Conservation (phyloP, 2,888 invertebrate genomes). For the Lepidonotus clava region DNA sequence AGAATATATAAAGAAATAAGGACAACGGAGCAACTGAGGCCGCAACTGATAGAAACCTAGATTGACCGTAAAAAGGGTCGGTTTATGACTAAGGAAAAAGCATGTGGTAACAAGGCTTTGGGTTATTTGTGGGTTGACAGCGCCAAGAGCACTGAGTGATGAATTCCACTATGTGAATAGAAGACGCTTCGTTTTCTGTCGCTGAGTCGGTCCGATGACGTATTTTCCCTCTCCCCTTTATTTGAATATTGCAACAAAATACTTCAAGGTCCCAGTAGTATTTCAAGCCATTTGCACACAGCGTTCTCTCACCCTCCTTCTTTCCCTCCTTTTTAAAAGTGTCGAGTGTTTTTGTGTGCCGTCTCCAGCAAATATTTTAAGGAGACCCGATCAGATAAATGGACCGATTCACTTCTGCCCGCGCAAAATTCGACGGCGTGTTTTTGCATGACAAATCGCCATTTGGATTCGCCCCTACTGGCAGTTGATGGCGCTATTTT, state of each 20-base stretch:
- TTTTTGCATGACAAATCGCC: constrained; percentile 1
- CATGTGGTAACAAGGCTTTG: no score
- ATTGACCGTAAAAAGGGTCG: no score
- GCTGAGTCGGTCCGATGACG: neutral
- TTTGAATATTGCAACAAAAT: neutral
- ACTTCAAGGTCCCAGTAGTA: neutral
- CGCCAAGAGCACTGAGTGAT: neutral
- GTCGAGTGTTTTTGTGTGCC: neutral
- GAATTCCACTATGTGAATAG: neutral
- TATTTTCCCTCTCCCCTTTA: neutral
- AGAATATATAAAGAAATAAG: no score
- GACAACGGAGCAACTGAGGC: no score
- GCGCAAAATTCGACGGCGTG: neutral
- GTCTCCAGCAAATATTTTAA: constrained; percentile 12
- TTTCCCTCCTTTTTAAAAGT: neutral
- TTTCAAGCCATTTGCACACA: neutral
- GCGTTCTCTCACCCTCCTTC: neutral
- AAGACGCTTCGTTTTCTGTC: no score
- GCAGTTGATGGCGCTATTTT: neutral
- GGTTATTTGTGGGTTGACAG: no score
- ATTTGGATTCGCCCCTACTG: neutral
- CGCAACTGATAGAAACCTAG: no score
- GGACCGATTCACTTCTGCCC: neutral
- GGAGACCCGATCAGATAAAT: neutral
- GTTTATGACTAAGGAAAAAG: no score